Percentiles rank a stretch among this genome's conserved stretches.
phyloP scores from a whole-genome alignment of 2,888 invertebrate species.

The Patella caerulea region DNA sequence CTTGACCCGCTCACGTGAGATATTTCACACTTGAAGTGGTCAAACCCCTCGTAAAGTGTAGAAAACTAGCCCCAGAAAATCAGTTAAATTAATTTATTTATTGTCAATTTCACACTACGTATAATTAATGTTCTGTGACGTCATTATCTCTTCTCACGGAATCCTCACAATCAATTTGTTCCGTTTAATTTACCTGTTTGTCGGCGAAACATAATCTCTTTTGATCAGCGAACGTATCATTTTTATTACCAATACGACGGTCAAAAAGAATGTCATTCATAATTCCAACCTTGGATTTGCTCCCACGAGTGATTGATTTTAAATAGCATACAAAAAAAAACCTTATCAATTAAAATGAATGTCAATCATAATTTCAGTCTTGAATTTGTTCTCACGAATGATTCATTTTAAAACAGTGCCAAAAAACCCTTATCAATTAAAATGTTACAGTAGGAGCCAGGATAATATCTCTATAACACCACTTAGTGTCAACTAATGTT shows the following conservation, averaged over 20 bases:
- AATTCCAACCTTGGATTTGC: too few species aligned
- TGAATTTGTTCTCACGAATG: too few species aligned
- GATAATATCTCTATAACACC: too few species aligned
- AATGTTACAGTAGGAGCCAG: too few species aligned
- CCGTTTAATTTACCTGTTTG: slow-evolving; percentile 6
- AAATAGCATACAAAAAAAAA: too few species aligned
- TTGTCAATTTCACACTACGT: slow-evolving; percentile 5
- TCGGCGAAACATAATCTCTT: not conserved
- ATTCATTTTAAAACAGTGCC: too few species aligned
- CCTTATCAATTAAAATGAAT: too few species aligned
- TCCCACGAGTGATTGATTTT: too few species aligned
- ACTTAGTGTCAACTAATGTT: too few species aligned
- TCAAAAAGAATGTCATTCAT: too few species aligned
- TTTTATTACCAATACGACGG: not conserved
- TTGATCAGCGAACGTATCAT: not conserved
- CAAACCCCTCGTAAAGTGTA: not conserved
- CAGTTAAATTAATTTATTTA: not conserved
- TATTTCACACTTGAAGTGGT: not conserved
- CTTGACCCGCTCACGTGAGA: not conserved
- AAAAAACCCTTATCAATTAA: too few species aligned
- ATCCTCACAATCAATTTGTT: not conserved
- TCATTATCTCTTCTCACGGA: not conserved
- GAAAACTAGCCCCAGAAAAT: not conserved
- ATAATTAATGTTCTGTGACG: not conserved
- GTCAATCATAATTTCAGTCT: too few species aligned